Evolutionary conservation across 2,888 invertebrate species (phyloP).

Genomic region (Ceramica pisi): DNA sequence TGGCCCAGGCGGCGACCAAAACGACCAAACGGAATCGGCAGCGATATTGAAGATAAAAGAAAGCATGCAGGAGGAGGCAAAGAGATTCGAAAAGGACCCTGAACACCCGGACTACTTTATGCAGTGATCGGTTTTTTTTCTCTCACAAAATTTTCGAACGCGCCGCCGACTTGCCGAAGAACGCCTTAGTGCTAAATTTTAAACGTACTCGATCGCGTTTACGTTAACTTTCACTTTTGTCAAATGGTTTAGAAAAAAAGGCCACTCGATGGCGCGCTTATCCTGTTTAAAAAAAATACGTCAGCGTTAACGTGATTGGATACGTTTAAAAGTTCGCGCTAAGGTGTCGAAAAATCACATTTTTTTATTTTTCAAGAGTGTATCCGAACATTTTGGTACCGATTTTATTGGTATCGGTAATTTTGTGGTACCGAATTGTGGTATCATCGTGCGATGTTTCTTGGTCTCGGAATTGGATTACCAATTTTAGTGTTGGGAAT

Average conservation of each 20-base stretch:
- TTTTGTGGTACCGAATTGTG: constrained; percentile 29
- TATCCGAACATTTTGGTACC: constrained; percentile 30
- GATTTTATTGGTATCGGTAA: constrained; percentile 50
- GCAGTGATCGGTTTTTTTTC: constrained; percentile 93
- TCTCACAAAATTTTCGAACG: constrained; percentile 19
- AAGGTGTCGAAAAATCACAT: constrained; percentile 55
- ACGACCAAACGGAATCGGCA: constrained; percentile 99
- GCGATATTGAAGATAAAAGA: constrained; percentile 99
- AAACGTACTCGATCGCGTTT: neutral
- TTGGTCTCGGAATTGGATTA: constrained; percentile 50
- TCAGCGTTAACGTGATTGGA: neutral
- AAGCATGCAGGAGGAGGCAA: constrained; percentile 99
- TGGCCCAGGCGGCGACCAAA: constrained; percentile 90
- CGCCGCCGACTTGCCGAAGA: constrained; percentile 65
- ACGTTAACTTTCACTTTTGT: neutral
- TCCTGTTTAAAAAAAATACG: neutral
- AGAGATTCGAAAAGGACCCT: constrained; percentile 99
- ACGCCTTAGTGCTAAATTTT: neutral
- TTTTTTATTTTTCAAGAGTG: constrained; percentile 3
- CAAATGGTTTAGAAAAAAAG: neutral
- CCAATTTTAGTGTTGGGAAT: constrained; percentile 42
- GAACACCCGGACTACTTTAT: constrained; percentile 99
- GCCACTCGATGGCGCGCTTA: neutral
- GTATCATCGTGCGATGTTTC: constrained; percentile 25
- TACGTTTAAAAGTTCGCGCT: neutral